Percentiles rank a stretch among this genome's conserved stretches.
Conservation (phyloP, 2,797 vertebrate species). For the Halcyon smyrnensis region DNA sequence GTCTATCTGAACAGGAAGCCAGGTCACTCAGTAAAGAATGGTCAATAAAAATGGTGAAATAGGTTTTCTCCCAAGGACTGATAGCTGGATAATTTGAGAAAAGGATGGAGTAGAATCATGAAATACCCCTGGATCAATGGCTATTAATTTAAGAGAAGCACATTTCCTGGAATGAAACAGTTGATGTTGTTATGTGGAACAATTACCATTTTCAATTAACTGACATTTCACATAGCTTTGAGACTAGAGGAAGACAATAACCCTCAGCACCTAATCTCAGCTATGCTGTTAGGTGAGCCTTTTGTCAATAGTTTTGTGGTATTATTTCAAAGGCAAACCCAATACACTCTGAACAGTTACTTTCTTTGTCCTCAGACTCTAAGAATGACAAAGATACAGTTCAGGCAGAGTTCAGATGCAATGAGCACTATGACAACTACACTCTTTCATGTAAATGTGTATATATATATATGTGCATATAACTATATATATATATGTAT, state of each 20-base stretch:
- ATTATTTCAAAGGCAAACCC: slow-evolving; percentile 70
- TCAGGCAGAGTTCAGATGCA: slow-evolving; percentile 77
- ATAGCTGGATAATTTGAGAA: slow-evolving; percentile 88
- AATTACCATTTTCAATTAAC: slow-evolving; percentile 94
- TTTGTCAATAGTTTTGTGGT: slow-evolving; percentile 70
- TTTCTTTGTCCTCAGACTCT: slow-evolving; percentile 69
- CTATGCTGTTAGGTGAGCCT: slow-evolving; percentile 63
- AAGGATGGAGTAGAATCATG: slow-evolving; percentile 82
- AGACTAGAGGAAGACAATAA: slow-evolving; percentile 81
- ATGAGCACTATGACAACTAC: not conserved
- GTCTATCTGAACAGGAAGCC: slow-evolving; percentile 84
- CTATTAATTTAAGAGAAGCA: slow-evolving; percentile 91
- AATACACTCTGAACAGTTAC: slow-evolving; percentile 58
- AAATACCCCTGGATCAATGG: slow-evolving; percentile 87
- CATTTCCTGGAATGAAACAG: slow-evolving; percentile 88
- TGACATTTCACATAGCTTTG: slow-evolving; percentile 83
- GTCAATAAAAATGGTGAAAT: slow-evolving; percentile 87
- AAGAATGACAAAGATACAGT: slow-evolving; percentile 28
- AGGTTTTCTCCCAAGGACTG: slow-evolving; percentile 86
- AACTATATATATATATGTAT: not conserved
- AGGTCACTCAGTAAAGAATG: slow-evolving; percentile 85
- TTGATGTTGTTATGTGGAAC: slow-evolving; percentile 87
- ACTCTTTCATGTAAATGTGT: not conserved
- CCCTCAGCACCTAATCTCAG: slow-evolving; percentile 81
- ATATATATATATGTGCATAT: not conserved